A percentile compares a stretch with the other conserved stretches of the same genome.
Conservation (phyloP, 2,113 vertebrate species). For the Gallinago paraguaiae region DNA sequence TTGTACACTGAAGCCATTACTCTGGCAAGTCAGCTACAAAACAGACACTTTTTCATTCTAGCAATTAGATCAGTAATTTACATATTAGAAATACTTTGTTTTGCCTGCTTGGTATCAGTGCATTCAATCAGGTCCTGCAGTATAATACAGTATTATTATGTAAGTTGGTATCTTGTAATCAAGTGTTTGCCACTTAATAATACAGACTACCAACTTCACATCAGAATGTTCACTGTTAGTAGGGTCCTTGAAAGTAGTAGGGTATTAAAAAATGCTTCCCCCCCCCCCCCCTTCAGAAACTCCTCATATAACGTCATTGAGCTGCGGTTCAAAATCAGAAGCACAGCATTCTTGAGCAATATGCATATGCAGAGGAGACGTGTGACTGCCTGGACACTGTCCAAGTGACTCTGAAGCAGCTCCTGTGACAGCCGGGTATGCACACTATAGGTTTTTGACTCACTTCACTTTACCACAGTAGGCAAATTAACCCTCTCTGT, state of each 20-base stretch:
- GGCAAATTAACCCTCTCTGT: accelerated
- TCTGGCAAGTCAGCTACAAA: neutral
- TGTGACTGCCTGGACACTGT: neutral
- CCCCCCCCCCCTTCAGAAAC: neutral
- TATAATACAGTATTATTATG: neutral
- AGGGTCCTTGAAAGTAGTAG: neutral
- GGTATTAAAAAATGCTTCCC: neutral
- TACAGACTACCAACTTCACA: neutral
- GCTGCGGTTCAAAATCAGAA: neutral
- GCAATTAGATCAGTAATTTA: neutral
- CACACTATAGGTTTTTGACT: neutral
- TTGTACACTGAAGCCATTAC: neutral
- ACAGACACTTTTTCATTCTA: neutral
- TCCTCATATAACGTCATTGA: neutral
- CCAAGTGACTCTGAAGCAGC: neutral
- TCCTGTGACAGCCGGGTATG: accelerated
- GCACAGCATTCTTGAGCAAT: neutral
- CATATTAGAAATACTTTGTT: neutral
- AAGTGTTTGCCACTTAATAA: neutral
- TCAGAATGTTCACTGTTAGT: neutral
- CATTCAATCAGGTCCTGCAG: neutral
- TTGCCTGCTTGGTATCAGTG: neutral
- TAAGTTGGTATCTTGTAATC: neutral
- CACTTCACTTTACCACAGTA: neutral
- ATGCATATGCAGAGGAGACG: neutral